Conservation (phyloP, 2,797 vertebrate species). For the Syngnathus rostellatus region DNA sequence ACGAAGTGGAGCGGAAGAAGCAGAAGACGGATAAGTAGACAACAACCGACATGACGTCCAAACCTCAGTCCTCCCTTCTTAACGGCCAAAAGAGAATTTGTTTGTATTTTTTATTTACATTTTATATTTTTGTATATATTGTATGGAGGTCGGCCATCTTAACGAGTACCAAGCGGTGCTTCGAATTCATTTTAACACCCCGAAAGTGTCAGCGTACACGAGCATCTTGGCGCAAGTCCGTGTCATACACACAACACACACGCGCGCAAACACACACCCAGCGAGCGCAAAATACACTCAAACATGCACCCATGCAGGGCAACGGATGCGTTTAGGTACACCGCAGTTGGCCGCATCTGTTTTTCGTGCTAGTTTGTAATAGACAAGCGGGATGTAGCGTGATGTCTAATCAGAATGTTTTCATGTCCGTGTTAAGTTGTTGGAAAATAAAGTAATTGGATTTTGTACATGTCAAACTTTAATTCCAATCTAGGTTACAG, state of each 20-base stretch:
- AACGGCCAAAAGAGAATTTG: conserved; percentile 84
- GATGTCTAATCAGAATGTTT: conserved; percentile 69
- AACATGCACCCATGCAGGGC: conserved; percentile 9
- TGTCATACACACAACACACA: conserved; percentile 32
- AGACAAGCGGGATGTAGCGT: conserved; percentile 75
- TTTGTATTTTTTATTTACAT: conserved; percentile 95
- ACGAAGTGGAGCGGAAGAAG: conserved; percentile 83
- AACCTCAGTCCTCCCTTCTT: conserved; percentile 79
- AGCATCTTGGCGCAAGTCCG: conserved; percentile 29
- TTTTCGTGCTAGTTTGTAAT: conserved; percentile 79
- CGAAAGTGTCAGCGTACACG: conserved; percentile 18
- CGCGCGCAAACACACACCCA: background rate
- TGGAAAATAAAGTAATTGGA: conserved; percentile 85
- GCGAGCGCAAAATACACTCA: no score
- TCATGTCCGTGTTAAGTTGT: conserved; percentile 74
- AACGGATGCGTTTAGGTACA: conserved; percentile 20
- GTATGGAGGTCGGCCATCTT: conserved; percentile 80
- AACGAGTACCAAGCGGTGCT: conserved; percentile 80
- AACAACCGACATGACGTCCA: conserved; percentile 57
- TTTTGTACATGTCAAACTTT: conserved; percentile 46
- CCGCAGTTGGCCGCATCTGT: conserved; percentile 62
- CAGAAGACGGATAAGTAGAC: conserved; percentile 82
- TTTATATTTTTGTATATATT: conserved; percentile 97
- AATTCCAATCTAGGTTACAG: no score
- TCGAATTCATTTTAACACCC: conserved; percentile 70